Percentiles rank a stretch among this genome's conserved stretches.
Conservation (phyloP, 2,113 vertebrate species). For the Cinclus mexicanus region DNA sequence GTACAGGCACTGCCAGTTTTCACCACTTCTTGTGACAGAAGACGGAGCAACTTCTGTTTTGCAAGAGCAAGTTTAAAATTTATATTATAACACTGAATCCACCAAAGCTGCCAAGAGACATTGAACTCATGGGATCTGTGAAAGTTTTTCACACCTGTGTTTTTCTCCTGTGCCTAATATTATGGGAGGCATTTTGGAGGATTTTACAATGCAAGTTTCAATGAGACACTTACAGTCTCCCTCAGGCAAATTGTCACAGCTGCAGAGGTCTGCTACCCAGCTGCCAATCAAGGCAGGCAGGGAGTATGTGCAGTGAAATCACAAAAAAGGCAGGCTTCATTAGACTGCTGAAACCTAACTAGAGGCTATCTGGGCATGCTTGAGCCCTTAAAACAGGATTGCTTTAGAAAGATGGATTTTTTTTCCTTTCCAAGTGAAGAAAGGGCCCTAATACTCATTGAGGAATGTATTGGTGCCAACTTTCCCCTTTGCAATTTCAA, state of each 20-base stretch:
- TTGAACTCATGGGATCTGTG: conserved; percentile 61
- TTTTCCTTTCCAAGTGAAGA: neutral
- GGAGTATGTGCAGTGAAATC: conserved; percentile 59
- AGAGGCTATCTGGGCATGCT: conserved; percentile 29
- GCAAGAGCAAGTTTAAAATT: conserved; percentile 39
- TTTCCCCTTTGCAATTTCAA: conserved; percentile 24
- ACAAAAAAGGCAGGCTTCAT: conserved; percentile 59
- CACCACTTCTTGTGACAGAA: neutral
- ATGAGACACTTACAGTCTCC: conserved; percentile 69
- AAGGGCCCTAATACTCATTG: neutral
- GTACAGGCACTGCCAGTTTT: fast-evolving
- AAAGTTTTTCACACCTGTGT: conserved; percentile 71
- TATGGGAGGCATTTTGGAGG: conserved; percentile 67
- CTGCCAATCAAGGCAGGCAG: conserved; percentile 68
- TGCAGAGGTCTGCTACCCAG: conserved; percentile 70
- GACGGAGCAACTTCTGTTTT: conserved; percentile 5
- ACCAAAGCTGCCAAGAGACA: conserved; percentile 67
- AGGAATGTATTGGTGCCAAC: conserved; percentile 15
- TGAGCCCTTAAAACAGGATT: neutral
- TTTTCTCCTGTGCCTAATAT: conserved; percentile 70
- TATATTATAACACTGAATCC: conserved; percentile 13
- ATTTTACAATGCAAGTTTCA: conserved; percentile 68
- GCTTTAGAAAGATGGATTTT: neutral
- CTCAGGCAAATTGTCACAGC: conserved; percentile 71
- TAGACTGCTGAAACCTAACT: conserved; percentile 51